Conservation (phyloP, 2,113 vertebrate genomes). For the Rutilus rutilus region DNA sequence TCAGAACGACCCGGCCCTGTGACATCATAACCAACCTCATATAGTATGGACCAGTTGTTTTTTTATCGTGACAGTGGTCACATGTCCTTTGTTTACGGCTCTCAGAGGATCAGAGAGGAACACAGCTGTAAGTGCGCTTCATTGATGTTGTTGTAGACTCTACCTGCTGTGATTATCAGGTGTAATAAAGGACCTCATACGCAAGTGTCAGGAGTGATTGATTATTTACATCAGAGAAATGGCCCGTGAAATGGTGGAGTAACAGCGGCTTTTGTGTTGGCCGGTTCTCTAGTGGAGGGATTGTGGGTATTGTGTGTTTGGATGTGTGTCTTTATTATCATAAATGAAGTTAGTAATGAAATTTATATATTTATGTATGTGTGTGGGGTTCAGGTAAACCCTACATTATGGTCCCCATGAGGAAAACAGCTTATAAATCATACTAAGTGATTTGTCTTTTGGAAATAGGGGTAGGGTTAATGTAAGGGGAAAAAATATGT, state of each 20-base stretch:
- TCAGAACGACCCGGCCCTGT: not conserved
- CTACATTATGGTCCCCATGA: no score
- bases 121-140: not conserved
- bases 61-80: not conserved
- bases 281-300: not conserved
- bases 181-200: slow-evolving; percentile 11
- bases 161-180: slow-evolving; percentile 17
- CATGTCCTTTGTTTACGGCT: not conserved
- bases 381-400: no score
- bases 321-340: no score
- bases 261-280: not conserved
- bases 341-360: no score
- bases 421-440: no score
- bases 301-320: not conserved
- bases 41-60: not conserved
- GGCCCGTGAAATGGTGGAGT: slow-evolving; percentile 16
- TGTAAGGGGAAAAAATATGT: no score
- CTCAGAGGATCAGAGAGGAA: not conserved
- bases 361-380: no score
- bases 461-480: no score
- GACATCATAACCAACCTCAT: not conserved
- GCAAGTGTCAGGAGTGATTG: slow-evolving; percentile 24
- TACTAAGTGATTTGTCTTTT: no score
- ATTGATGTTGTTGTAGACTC: not conserved
- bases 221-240: slow-evolving; percentile 34